Evolutionary conservation across 2,113 vertebrate species (phyloP), one percentile per base, ranked within the genome.

Genomic region (Solea senegalensis): DNA sequence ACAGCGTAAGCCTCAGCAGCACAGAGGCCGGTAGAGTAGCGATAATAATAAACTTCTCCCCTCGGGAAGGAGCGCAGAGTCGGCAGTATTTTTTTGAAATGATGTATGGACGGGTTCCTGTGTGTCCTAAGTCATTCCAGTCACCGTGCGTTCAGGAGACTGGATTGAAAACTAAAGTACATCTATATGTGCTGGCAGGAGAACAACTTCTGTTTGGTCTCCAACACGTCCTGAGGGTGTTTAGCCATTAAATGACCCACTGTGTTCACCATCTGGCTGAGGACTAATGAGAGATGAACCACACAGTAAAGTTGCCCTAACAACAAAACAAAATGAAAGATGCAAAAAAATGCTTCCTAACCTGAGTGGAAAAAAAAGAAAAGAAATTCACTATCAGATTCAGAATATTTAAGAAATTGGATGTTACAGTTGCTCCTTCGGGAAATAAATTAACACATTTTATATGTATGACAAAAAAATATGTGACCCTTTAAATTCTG

Each of bases 21-120:
- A 16, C 45, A 28, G 7, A 65, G 46, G 21, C 13, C 34, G 13
- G 48, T 21, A 21, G 46, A 45, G 53, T 6, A 48, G 12, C 45
- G 52, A 64, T 4, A 8, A 28, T 64, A 43, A 64, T 43, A 28
- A 49, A 41, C 9, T 4, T 41, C 43, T 34, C 34, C 34, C 41
- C 41, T 12, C 6, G 14, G 1, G 2, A 41, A 14, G 10, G 39
- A 10, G 13, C 26, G 34, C 39, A 51, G 14, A 61, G 16, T 12
- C 26, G 9, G 16, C 27, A 41, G 28, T 12, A 39, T 27, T 21
- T 75, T 67, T 57, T 39, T 61, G 28, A 65, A 48, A 49, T 50
- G 45, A 26, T 65, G 8, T 8, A 51, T 43, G 65, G 39, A 34
- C 39, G n/a, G 55, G 39, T 58, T 8, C 4, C 8, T 58, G 27